These are phyloP conservation scores for Megastigmus dorsalis DNA, from an alignment of 2,888 invertebrate species.

Conservation along the genomic window DNA sequence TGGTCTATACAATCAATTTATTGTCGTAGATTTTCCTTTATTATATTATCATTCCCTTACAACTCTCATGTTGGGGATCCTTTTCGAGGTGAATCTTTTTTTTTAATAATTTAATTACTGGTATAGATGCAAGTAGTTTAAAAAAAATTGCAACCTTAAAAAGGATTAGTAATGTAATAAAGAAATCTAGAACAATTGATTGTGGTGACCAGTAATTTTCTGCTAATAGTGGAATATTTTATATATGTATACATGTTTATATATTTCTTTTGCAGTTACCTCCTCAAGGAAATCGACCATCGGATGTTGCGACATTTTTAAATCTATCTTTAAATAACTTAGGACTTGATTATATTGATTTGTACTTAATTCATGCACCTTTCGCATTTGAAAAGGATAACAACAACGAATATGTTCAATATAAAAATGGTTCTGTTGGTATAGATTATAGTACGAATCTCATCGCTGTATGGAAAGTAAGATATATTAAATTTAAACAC, in stretches of 20 bases:
- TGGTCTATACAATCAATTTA: no score
- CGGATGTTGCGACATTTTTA: slow-evolving; percentile 13
- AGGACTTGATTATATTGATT: slow-evolving; percentile 16
- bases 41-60: no score
- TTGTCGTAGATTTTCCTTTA: no score
- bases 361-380: slow-evolving; percentile 28
- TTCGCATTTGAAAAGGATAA: background rate
- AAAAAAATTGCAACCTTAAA: no score
- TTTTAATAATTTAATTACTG: background rate
- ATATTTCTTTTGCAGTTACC: no score
- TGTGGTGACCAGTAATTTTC: background rate
- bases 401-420: background rate
- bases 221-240: background rate
- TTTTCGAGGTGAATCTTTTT: no score
- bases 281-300: background rate
- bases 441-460: slow-evolving; percentile 16
- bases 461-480: slow-evolving; percentile 33
- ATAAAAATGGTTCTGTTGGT: background rate
- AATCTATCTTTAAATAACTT: slow-evolving; percentile 5
- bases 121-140: no score
- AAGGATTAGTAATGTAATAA: no score
- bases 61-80: no score
- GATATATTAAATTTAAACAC: background rate
- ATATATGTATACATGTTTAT: no score
- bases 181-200: background rate